Evolutionary conservation across 1,140 invertebrate genomes (phyloP).

Genomic region (Manduca sexta): DNA sequence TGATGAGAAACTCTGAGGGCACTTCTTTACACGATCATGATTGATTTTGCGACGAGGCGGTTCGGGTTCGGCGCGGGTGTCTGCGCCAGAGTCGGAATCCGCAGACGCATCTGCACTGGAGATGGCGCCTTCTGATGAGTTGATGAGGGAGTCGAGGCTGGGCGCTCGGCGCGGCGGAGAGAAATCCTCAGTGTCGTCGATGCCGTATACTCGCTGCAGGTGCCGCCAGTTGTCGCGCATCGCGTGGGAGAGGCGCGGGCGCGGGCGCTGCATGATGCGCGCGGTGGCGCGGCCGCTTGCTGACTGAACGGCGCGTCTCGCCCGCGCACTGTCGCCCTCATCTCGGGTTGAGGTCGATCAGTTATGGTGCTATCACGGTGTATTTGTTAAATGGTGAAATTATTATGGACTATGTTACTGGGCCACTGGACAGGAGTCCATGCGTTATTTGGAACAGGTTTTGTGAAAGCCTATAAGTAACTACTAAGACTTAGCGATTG

Average conservation of each 20-base stretch:
- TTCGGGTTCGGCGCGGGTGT: constrained; percentile 53
- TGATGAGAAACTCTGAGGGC: constrained; percentile 71
- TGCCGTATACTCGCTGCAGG: constrained; percentile 63
- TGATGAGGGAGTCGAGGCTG: constrained; percentile 78
- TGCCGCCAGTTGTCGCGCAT: constrained; percentile 69
- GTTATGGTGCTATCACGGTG: too few species aligned
- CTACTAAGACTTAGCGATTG: too few species aligned
- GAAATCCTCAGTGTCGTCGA: constrained; percentile 70
- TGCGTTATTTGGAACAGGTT: too few species aligned
- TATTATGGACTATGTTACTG: too few species aligned
- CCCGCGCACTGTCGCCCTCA: constrained; percentile 23
- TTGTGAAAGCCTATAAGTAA: too few species aligned
- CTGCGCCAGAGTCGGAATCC: constrained; percentile 74
- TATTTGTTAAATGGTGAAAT: too few species aligned
- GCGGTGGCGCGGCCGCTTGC: constrained; percentile 43
- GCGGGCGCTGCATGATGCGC: constrained; percentile 67
- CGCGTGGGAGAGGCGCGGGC: constrained; percentile 57
- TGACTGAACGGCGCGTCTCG: constrained; percentile 36
- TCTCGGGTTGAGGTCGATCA: constrained; percentile 19
- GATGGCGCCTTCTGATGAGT: constrained; percentile 75
- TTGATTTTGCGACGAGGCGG: constrained; percentile 30
- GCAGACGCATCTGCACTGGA: constrained; percentile 71
- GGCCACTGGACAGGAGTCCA: too few species aligned
- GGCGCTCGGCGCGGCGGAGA: constrained; percentile 65
- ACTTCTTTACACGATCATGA: constrained; percentile 46